These are phyloP conservation scores for Electrophaes corylata DNA, from an alignment of 2,888 invertebrate genomes.

Conservation along the genomic window DNA sequence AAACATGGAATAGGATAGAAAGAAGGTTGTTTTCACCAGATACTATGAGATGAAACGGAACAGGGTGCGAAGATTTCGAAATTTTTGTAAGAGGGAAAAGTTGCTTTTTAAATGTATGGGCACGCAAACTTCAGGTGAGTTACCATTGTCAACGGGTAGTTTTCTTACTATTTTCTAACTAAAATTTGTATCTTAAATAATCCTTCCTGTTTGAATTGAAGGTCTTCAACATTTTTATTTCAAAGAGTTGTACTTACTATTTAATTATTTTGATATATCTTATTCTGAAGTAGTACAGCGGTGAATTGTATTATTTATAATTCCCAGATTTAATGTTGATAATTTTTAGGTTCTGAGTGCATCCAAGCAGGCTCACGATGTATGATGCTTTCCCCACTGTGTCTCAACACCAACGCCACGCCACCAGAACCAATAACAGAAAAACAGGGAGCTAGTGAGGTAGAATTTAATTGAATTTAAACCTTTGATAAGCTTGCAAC, in stretches of 20 bases:
- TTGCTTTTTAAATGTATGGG: constrained; percentile 13
- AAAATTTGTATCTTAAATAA: too few relatives aligned
- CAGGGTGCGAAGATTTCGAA: constrained; percentile 10
- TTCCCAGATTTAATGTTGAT: constrained; percentile 1
- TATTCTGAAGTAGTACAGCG: too few relatives aligned
- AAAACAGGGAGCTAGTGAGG: constrained; percentile 10
- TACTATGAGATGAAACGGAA: constrained; percentile 17
- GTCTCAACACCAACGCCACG: constrained; percentile 44
- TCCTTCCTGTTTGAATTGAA: too few relatives aligned
- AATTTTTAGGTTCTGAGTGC: constrained; percentile 38
- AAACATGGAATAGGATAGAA: constrained; percentile 18
- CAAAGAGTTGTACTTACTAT: too few relatives aligned
- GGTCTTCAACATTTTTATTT: too few relatives aligned
- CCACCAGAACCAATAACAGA: constrained; percentile 8
- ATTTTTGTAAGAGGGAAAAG: constrained; percentile 12
- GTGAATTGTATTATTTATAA: too few relatives aligned
- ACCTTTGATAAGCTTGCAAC: too few relatives aligned
- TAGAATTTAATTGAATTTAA: too few relatives aligned
- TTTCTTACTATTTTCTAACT: too few relatives aligned
- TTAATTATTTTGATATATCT: too few relatives aligned
- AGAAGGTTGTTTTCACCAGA: constrained; percentile 29
- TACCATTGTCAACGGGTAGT: too few relatives aligned
- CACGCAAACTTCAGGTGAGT: constrained; percentile 21
- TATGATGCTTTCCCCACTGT: constrained; percentile 62
- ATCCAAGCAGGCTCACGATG: constrained; percentile 60